Evolutionary conservation across 1,140 invertebrate genomes (phyloP).

Genomic region (Apis laboriosa): DNA sequence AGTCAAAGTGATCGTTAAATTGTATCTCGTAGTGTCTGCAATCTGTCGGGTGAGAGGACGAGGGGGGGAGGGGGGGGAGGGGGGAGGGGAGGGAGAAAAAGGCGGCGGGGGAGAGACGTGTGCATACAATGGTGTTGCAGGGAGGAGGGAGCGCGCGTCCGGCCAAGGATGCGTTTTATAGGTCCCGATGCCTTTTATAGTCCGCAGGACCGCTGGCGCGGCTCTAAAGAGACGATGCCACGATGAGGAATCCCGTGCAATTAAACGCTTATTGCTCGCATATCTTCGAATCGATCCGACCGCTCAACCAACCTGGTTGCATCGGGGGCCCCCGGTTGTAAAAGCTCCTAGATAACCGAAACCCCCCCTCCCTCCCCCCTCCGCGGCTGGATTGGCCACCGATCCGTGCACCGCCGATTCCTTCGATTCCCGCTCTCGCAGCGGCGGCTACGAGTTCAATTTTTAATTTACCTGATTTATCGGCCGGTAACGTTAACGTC

Average conservation of each 20-base stretch:
- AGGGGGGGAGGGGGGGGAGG: not conserved
- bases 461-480: not conserved
- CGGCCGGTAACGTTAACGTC: too few relatives aligned
- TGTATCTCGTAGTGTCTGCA: slow-evolving; percentile 48
- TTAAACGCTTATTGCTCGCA: slow-evolving; percentile 81
- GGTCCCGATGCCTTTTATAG: slow-evolving; percentile 81
- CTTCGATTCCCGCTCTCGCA: slow-evolving; percentile 49
- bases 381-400: slow-evolving; percentile 53
- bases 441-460: slow-evolving; percentile 13
- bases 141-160: slow-evolving; percentile 59
- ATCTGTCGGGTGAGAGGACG: slow-evolving; percentile 14
- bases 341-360: slow-evolving; percentile 77
- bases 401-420: slow-evolving; percentile 35
- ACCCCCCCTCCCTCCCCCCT: too few relatives aligned
- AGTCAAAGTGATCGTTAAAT: slow-evolving; percentile 51
- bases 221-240: slow-evolving; percentile 74
- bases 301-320: slow-evolving; percentile 72
- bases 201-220: slow-evolving; percentile 69
- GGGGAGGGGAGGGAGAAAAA: slow-evolving; percentile 2
- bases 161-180: slow-evolving; percentile 81
- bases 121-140: slow-evolving; percentile 68
- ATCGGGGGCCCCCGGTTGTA: slow-evolving; percentile 75
- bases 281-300: slow-evolving; percentile 80
- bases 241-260: slow-evolving; percentile 81
- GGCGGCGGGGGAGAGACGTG: slow-evolving; percentile 40